Base-by-base conservation (phyloP, 1,140 invertebrate genomes). In the Holotrichia oblita region DNA sequence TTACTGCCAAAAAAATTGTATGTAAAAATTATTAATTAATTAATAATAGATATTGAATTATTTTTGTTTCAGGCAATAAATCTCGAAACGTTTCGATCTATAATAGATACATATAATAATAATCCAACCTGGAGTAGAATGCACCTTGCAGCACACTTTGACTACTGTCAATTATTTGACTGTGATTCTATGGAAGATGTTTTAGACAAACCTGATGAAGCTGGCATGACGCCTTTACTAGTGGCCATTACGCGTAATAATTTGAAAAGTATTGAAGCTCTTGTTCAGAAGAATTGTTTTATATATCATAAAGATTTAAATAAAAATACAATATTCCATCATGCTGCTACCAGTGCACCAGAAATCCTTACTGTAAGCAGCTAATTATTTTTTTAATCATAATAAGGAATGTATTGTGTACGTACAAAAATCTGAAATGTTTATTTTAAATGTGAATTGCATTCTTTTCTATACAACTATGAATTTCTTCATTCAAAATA, bases 281-380 rank as follows among this genome's bases (percentile, higher is more conserved):
- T 97, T 69, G 86, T 97, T 2, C 89, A 90, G 0, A 89, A 92
- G 2, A 90, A 91, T 61, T 92, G 92, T 85, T 92, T 91, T 14
- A 83, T 96, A 59, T 92, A 95, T 77, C 91, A 91, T 81, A 85
- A 93, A 6, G 96, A 97, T 85, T 87, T 90, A 69, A 91, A 94
- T 74, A 93, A 90, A 0, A 95, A 96, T 84, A 95, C 94, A 0
- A 92, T 96, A 6, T 96, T 93, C 84, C 96, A 98, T 87, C 95
- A 94, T 86, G 96, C 96, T 48, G 94, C 95, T 12, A 89, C 85
- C 78, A 90, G 91, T 27, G 92, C 90, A 79, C 94, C 94, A 87
- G 93, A 96, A 76, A 94, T 96, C 80, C 93, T 97, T 77, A 88
- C 92, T 83, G 94, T 96, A 84, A 90, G 89, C 81, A 42, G 14